Percentiles rank a stretch among this genome's conserved stretches.
phyloP scores from a whole-genome alignment of 1,140 invertebrate genomes.

The Schlechtendalia chinensis region DNA sequence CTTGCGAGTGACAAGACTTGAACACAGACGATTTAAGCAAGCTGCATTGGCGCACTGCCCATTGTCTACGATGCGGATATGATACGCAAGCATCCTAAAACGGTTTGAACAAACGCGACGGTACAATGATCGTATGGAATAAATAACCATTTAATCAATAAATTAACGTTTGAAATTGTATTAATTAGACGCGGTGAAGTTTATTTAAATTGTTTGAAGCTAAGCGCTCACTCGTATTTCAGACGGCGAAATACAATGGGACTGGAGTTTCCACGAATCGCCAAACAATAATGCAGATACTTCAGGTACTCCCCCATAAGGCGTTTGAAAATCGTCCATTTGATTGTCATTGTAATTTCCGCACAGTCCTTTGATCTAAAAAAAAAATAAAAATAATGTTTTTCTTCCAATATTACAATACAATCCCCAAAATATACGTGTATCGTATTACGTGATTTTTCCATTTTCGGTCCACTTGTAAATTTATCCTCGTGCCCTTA shows the following conservation, averaged over 20 bases:
- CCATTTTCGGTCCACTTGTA: slow-evolving; percentile 74
- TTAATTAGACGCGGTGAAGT: no score
- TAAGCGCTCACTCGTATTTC: slow-evolving; percentile 56
- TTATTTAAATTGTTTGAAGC: no score
- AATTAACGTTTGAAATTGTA: no score
- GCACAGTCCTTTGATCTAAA: slow-evolving; percentile 74
- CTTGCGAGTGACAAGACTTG: slow-evolving; percentile 74
- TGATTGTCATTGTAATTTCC: slow-evolving; percentile 86
- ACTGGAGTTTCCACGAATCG: slow-evolving; percentile 82
- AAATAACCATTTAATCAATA: background rate
- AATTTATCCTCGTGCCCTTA: slow-evolving; percentile 75
- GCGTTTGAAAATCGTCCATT: slow-evolving; percentile 79
- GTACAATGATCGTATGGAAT: no score
- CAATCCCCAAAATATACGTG: no score
- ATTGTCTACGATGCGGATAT: slow-evolving; percentile 72
- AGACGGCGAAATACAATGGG: slow-evolving; percentile 66
- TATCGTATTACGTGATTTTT: slow-evolving; percentile 63
- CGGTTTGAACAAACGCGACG: background rate
- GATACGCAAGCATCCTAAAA: slow-evolving; percentile 68
- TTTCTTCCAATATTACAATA: background rate
- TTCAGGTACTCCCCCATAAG: slow-evolving; percentile 70
- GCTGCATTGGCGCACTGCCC: slow-evolving; percentile 74
- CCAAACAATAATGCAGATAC: slow-evolving; percentile 73
- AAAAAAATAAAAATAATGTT: background rate
- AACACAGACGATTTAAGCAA: slow-evolving; percentile 72